Percentiles rank a stretch among this genome's conserved stretches.
Conservation (phyloP, 1,140 invertebrate species). For the Rhopalosiphum padi region DNA sequence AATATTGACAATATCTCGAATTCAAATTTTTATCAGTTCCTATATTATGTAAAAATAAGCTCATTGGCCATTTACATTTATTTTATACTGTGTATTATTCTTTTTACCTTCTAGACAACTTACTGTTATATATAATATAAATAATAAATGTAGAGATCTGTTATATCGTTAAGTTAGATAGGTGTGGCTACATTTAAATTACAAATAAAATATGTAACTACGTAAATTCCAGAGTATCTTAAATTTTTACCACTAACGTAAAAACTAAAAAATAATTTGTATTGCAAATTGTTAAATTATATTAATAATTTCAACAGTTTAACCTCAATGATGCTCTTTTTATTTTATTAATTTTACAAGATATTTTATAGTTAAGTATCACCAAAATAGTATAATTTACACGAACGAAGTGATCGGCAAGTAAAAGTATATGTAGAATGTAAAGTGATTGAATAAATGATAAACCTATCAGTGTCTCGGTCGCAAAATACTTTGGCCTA, state of each 20-base stretch:
- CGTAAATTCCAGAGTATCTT: not conserved
- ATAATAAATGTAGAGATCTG: not conserved
- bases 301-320: not conserved
- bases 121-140: not conserved
- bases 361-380: not conserved
- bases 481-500: not conserved
- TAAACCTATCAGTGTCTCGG: not conserved
- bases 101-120: not conserved
- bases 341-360: not conserved
- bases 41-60: not conserved
- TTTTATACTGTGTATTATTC: not conserved
- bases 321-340: not conserved
- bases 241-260: not conserved
- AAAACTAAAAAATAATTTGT: not conserved
- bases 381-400: not conserved
- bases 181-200: not conserved
- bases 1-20: not conserved
- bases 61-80: too few species aligned
- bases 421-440: not conserved
- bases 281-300: not conserved
- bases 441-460: not conserved
- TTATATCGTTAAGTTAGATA: not conserved
- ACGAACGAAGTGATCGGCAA: not conserved
- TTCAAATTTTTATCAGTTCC: not conserved
- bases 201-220: not conserved